phyloP scores from a whole-genome alignment of 1,140 invertebrate species.

The Zaprionus ornatus region DNA sequence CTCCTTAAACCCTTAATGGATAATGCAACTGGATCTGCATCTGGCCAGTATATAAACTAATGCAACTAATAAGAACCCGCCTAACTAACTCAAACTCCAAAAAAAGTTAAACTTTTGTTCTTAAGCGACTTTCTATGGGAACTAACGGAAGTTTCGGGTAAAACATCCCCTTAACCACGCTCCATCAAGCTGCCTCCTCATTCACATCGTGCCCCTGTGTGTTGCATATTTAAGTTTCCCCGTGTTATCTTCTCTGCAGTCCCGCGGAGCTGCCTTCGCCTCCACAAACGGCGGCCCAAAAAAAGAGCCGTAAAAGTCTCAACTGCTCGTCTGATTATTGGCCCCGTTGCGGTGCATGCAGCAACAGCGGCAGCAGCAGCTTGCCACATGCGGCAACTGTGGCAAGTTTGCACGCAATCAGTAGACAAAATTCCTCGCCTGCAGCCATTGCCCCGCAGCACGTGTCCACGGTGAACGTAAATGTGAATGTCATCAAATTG shows the following conservation, averaged over 20 bases:
- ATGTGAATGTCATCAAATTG: conserved; percentile 31
- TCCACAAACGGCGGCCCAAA: conserved; percentile 40
- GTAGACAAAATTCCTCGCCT: conserved; percentile 4
- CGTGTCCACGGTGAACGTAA: conserved; percentile 55
- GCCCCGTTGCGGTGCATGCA: conserved; percentile 72
- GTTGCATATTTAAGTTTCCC: neutral
- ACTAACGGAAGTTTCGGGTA: conserved; percentile 1
- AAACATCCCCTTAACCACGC: neutral
- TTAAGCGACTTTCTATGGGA: neutral
- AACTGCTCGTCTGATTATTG: conserved; percentile 69
- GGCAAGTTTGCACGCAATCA: conserved; percentile 8
- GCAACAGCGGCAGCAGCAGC: conserved; percentile 30
- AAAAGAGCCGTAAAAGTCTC: conserved; percentile 58
- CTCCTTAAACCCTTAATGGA: neutral
- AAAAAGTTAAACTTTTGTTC: neutral
- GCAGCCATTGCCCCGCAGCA: conserved; percentile 30
- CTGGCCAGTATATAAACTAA: neutral
- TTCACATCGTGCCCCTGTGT: neutral
- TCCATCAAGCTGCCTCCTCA: neutral
- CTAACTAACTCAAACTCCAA: neutral
- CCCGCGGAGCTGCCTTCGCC: neutral
- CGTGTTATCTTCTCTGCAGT: conserved; percentile 40
- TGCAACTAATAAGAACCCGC: neutral
- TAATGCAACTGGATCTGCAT: neutral
- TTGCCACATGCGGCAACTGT: conserved; percentile 25